Evolutionary conservation across 2,797 vertebrate genomes (phyloP).

Genomic region (Vireo griseus): DNA sequence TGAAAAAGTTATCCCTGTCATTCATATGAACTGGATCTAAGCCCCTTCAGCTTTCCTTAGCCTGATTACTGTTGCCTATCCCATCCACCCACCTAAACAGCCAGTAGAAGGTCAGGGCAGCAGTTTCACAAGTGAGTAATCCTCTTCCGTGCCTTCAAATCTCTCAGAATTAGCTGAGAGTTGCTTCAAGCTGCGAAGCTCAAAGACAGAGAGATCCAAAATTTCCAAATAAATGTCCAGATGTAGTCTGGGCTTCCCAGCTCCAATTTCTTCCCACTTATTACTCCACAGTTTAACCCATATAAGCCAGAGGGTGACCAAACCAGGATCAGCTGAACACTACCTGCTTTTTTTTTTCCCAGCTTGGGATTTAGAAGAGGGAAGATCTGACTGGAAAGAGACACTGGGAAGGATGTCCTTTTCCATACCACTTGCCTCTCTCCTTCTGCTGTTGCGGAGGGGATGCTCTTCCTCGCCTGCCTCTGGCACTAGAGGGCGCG

Average conservation of each 20-base stretch:
- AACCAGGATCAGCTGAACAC: neutral
- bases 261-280: neutral
- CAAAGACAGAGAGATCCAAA: neutral
- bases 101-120: neutral
- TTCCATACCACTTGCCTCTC: neutral
- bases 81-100: neutral
- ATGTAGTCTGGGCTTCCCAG: neutral
- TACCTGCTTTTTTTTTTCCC: too few relatives aligned
- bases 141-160: neutral
- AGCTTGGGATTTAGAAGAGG: neutral
- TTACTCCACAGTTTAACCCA: neutral
- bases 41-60: neutral
- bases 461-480: neutral
- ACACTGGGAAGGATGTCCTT: neutral
- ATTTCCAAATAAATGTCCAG: neutral
- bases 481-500: conserved; percentile 1
- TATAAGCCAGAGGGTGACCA: neutral
- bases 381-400: neutral
- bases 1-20: conserved; percentile 13
- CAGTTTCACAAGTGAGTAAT: conserved; percentile 4
- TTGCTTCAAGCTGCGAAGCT: neutral
- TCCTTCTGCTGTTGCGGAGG: neutral
- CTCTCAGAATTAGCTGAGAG: neutral
- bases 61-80: neutral
- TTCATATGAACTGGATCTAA: neutral